Base-by-base conservation (phyloP, 2,113 vertebrate species). In the Perognathus longimembris region DNA sequence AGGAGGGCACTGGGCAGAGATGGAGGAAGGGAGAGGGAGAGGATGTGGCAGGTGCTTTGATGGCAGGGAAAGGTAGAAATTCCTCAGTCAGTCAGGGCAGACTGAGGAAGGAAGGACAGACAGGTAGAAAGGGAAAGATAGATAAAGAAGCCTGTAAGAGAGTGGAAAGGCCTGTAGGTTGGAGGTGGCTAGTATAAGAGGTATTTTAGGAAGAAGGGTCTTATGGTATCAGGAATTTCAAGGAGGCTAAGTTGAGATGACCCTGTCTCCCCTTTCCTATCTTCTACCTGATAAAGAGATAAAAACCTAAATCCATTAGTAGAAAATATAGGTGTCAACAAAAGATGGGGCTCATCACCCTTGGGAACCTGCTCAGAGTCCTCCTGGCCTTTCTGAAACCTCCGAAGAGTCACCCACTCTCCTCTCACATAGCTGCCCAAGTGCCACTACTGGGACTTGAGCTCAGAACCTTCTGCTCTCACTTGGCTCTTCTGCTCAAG, bases 1-100 rank as follows among this genome's bases (percentile, higher is more conserved):
- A 86, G 63, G 34, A 73, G 30, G 38, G 21, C 26, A 59, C 75
- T 80, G n/a, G 92, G 90, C 88, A 94, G 94, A 93, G 34, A 89
- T 89, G 77, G 64, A 83, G 76, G 71, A 82, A 92, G 71, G 57
- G 50, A 70, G 75, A 76, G 12, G 12, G 70, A 90, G 69, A 89
- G 50, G 59, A 63, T 66, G 34, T 67, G 40, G 14, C 36, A 28
- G 70, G 17, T 67, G 57, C 66, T 84, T 77, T 36, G 59, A 34
- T 77, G 40, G 30, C 42, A 9, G 22, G 8, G 11, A 3, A 80
- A 85, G 38, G 71, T 64, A 89, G 70, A 94, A 84, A 95, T 69
- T n/a, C 70, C 69, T 73, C 77, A 64, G 18, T 91, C 73, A 80
- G 40, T 42, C 40, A 77, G 32, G 74, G 91, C 73, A 82, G 57